phyloP scores from a whole-genome alignment of 2,797 vertebrate genomes.

The Hippocampus kuda region DNA sequence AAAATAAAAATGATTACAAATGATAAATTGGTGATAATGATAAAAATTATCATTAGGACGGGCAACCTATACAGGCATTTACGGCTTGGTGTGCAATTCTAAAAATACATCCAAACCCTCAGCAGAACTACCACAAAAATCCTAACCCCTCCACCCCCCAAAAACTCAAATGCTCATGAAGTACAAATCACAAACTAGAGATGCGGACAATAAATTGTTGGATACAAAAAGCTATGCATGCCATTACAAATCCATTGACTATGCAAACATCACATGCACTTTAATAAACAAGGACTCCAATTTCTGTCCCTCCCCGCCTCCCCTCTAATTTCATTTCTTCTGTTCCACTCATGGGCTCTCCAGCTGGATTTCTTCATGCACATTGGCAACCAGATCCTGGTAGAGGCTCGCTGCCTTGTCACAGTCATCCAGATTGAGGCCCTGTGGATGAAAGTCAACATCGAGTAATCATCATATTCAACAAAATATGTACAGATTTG shows the following conservation, averaged over 20 bases:
- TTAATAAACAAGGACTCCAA: background rate
- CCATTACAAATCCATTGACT: background rate
- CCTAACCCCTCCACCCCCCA: too few species aligned
- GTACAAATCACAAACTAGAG: background rate
- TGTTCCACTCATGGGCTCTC: slow-evolving; percentile 67
- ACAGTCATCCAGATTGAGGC: slow-evolving; percentile 78
- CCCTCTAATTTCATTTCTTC: background rate
- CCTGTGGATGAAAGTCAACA: slow-evolving; percentile 51
- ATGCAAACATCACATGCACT: background rate
- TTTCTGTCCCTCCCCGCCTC: background rate
- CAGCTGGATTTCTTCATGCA: slow-evolving; percentile 63
- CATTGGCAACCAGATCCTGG: slow-evolving; percentile 70
- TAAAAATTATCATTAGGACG: too few species aligned
- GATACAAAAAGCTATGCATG: background rate
- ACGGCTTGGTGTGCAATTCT: too few species aligned
- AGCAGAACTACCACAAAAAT: background rate
- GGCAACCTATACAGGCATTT: too few species aligned
- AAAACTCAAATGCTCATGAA: background rate
- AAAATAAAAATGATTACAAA: background rate
- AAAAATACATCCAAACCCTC: background rate
- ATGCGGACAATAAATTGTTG: background rate
- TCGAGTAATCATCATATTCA: background rate
- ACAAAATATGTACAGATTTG: background rate
- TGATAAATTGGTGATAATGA: too few species aligned
- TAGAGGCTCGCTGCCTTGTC: slow-evolving; percentile 63